Conservation (phyloP, 23 tunicate species). For the Ciona savignyi region DNA sequence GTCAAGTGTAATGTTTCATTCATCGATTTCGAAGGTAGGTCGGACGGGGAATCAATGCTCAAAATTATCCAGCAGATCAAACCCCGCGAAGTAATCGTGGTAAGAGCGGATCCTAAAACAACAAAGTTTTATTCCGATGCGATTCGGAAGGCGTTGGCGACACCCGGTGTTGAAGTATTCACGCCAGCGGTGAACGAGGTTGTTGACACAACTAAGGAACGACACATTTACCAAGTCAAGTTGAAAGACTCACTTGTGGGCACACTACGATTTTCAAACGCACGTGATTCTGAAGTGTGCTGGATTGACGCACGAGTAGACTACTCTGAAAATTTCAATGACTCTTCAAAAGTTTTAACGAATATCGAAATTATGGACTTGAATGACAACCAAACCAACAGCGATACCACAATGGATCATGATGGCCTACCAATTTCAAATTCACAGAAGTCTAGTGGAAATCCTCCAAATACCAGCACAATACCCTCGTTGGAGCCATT, state of each 20-base stretch:
- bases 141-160: constrained; percentile 18
- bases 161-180: constrained; percentile 36
- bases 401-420: not conserved
- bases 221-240: constrained; percentile 90
- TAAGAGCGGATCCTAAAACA: constrained; percentile 46
- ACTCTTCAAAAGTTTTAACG: constrained; percentile 52
- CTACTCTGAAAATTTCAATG: constrained; percentile 48
- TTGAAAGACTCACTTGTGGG: constrained; percentile 88
- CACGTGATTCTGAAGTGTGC: constrained; percentile 64
- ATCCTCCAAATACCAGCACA: constrained; percentile 13
- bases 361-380: constrained; percentile 14
- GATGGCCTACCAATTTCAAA: not conserved
- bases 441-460: not conserved
- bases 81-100: constrained; percentile 78
- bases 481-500: constrained; percentile 56
- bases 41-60: constrained; percentile 90
- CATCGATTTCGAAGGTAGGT: constrained; percentile 97
- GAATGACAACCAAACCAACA: not conserved
- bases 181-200: constrained; percentile 85
- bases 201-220: constrained; percentile 88
- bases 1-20: constrained; percentile 75
- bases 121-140: constrained; percentile 41
- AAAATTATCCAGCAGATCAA: constrained; percentile 81
- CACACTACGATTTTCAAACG: constrained; percentile 55
- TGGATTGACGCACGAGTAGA: constrained; percentile 88